Percentiles rank a stretch among this genome's conserved stretches.
Conservation (phyloP, 2,888 invertebrate genomes). For the Alentia gelatinosa region DNA sequence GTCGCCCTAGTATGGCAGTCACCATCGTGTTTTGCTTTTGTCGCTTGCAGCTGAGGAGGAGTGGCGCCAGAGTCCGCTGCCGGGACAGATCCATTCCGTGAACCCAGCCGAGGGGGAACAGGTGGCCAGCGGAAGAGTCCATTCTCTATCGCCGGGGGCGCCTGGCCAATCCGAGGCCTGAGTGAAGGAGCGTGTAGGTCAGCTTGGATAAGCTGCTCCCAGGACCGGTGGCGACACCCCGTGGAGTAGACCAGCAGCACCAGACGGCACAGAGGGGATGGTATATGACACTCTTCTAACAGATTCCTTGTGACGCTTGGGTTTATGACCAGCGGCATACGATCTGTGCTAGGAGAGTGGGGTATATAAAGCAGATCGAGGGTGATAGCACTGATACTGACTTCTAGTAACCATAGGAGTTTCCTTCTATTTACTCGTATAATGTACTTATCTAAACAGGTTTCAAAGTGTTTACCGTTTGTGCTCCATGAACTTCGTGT, state of each 20-base stretch:
- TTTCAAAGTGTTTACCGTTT: too few relatives aligned
- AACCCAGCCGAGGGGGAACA: background rate
- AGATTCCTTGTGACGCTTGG: too few relatives aligned
- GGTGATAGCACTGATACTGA: too few relatives aligned
- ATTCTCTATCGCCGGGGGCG: constrained; percentile 1
- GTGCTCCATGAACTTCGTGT: too few relatives aligned
- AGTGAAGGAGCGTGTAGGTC: background rate
- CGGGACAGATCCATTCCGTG: background rate
- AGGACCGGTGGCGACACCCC: background rate
- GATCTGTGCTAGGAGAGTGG: too few relatives aligned
- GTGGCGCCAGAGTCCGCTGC: constrained; percentile 43
- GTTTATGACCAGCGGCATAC: too few relatives aligned
- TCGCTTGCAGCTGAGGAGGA: background rate
- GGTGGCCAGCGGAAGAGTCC: background rate
- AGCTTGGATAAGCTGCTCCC: background rate
- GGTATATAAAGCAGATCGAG: too few relatives aligned
- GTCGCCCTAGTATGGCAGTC: too few relatives aligned
- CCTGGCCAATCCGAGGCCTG: constrained; percentile 31
- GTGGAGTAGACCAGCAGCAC: background rate
- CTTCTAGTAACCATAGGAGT: too few relatives aligned
- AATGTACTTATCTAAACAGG: too few relatives aligned
- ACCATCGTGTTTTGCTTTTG: background rate
- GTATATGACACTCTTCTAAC: too few relatives aligned
- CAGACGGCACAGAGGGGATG: background rate
- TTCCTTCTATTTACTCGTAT: too few relatives aligned